Conservation (phyloP, 30 jellyfish, hydroid and myxozoan genomes). For the Turritopsis dohrnii region DNA sequence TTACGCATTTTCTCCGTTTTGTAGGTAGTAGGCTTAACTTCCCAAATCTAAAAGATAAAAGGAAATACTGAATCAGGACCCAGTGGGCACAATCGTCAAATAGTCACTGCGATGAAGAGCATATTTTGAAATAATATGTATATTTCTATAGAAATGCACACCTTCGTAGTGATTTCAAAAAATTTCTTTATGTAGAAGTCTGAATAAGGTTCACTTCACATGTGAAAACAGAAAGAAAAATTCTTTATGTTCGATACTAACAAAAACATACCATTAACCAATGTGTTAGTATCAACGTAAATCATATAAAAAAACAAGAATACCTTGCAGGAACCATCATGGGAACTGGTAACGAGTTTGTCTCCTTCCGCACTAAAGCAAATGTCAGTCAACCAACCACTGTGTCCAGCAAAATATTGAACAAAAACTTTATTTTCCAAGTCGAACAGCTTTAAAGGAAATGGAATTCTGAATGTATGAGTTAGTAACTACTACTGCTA, state of each 20-base stretch:
- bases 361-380: constrained; percentile 46
- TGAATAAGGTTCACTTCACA: too few relatives aligned
- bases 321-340: constrained; percentile 30
- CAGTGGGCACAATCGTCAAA: too few relatives aligned
- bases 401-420: constrained; percentile 41
- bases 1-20: constrained; percentile 46
- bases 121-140: too few relatives aligned
- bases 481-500: too few relatives aligned
- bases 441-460: constrained; percentile 10
- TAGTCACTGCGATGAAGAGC: too few relatives aligned
- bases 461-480: not conserved
- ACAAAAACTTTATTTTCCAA: constrained; percentile 20
- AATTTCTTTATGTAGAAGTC: too few relatives aligned
- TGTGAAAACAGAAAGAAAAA: too few relatives aligned
- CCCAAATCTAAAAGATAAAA: constrained; percentile 50
- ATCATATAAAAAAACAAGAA: not conserved
- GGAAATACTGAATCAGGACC: too few relatives aligned
- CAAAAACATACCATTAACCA: too few relatives aligned
- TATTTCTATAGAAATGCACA: too few relatives aligned
- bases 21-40: constrained; percentile 48
- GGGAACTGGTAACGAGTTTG: constrained; percentile 36
- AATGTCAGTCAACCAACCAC: constrained; percentile 66
- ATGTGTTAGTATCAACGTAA: too few relatives aligned
- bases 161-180: too few relatives aligned
- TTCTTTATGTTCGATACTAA: not conserved